Percentiles rank a stretch among this genome's conserved stretches.
These are phyloP conservation scores for Acrobasis consociella DNA, from an alignment of 2,888 invertebrate species.

Conservation along the genomic window DNA sequence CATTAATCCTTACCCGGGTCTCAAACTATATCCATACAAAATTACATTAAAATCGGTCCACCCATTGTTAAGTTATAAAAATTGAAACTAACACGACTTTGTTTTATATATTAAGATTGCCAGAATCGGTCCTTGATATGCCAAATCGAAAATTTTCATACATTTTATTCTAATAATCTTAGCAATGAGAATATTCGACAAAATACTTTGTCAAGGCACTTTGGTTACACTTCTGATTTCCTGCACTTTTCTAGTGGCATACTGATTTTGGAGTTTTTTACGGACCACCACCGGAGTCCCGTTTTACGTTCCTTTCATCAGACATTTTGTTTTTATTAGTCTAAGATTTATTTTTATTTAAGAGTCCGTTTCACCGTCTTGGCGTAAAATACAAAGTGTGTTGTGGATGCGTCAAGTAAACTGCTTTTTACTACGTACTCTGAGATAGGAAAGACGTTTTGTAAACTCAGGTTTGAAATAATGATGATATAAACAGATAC, in stretches of 20 bases:
- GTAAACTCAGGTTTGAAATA: background rate
- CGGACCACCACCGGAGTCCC: slow-evolving; percentile 2
- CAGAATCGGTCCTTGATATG: no score
- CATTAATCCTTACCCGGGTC: no score
- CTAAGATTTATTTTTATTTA: slow-evolving; percentile 7
- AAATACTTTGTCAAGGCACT: no score
- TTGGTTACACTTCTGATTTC: background rate
- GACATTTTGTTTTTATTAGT: slow-evolving; percentile 2
- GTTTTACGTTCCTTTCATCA: slow-evolving; percentile 11
- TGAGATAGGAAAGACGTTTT: background rate
- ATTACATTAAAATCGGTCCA: no score
- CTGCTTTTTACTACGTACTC: background rate
- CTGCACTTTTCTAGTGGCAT: background rate
- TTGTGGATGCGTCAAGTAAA: background rate
- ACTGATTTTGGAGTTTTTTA: slow-evolving; percentile 13
- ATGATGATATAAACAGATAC: no score
- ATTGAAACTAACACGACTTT: no score
- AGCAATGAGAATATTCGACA: no score
- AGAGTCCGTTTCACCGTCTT: background rate
- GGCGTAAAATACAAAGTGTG: background rate
- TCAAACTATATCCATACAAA: no score
- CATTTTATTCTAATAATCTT: no score
- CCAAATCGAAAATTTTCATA: no score
- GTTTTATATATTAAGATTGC: no score
- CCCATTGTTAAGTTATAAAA: no score